A percentile compares a stretch with the other conserved stretches of the same genome.
Conservation (phyloP, 2,797 vertebrate species). For the Acanthornis magna region DNA sequence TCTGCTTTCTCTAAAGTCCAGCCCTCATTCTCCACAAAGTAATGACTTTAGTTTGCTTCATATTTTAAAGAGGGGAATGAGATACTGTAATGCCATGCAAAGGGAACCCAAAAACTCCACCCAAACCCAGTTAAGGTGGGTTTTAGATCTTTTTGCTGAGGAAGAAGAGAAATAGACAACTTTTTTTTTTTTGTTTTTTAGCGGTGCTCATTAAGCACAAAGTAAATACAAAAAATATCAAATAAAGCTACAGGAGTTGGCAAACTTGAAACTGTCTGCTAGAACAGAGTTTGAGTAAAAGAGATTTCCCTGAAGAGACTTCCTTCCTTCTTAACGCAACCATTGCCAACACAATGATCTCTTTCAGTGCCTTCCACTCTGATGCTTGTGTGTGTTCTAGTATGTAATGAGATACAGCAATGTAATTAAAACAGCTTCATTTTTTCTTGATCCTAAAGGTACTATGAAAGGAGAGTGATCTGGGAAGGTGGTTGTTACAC, state of each 20-base stretch:
- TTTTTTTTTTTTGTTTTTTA: background rate
- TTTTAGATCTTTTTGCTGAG: background rate
- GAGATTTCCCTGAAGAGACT: background rate
- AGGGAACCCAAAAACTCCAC: background rate
- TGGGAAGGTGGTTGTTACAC: background rate
- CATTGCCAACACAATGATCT: background rate
- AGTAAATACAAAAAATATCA: background rate
- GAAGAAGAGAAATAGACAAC: background rate
- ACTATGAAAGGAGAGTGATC: background rate
- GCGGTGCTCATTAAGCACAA: background rate
- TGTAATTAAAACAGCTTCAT: background rate
- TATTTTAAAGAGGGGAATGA: background rate
- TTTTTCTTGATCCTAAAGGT: background rate
- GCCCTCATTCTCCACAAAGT: background rate
- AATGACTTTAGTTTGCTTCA: background rate
- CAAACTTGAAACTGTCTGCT: background rate
- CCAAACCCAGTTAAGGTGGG: background rate
- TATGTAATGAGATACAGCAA: fast-evolving
- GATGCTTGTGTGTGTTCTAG: background rate
- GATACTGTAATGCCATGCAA: background rate
- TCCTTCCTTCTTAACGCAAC: background rate
- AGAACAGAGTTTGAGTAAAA: background rate
- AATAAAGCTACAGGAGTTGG: background rate
- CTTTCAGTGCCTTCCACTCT: background rate
- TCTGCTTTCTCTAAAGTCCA: background rate